Conservation (phyloP, 2,888 invertebrate genomes). For the Hirtodrosophila duncani region DNA sequence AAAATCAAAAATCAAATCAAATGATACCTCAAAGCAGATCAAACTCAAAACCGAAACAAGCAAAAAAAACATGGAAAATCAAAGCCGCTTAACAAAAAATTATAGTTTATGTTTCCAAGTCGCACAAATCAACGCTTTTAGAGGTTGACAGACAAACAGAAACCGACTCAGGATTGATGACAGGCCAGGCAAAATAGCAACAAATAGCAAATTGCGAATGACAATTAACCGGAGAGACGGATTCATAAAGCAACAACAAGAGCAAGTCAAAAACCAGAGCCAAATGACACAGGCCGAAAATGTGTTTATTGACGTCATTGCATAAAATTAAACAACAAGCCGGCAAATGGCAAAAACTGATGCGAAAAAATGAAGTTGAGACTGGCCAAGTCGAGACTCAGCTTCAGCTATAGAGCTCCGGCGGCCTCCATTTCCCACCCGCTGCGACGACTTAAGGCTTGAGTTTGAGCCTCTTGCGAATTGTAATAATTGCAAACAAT, state of each 20-base stretch:
- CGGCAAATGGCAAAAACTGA: slow-evolving; percentile 21
- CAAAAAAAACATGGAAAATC: too few relatives aligned
- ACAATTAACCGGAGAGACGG: slow-evolving; percentile 44
- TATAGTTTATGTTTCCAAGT: slow-evolving; percentile 49
- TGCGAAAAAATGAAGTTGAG: slow-evolving; percentile 36
- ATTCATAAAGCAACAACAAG: slow-evolving; percentile 11
- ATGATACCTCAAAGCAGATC: too few relatives aligned
- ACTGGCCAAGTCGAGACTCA: background rate
- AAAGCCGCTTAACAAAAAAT: slow-evolving; percentile 62
- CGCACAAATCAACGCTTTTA: slow-evolving; percentile 50
- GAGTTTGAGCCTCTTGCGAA: slow-evolving; percentile 46
- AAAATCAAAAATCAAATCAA: background rate
- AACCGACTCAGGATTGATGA: slow-evolving; percentile 61
- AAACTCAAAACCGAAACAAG: background rate
- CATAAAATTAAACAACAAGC: slow-evolving; percentile 38
- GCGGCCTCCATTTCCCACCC: slow-evolving; percentile 43
- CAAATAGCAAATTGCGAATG: slow-evolving; percentile 44
- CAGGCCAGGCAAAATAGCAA: slow-evolving; percentile 32
- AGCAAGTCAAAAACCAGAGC: slow-evolving; percentile 40
- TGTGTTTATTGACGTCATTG: slow-evolving; percentile 68
- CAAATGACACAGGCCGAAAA: slow-evolving; percentile 33
- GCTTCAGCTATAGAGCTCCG: too few relatives aligned
- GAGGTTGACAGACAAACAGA: slow-evolving; percentile 37
- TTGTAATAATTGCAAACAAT: slow-evolving; percentile 68
- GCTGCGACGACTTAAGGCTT: slow-evolving; percentile 38